phyloP scores from a whole-genome alignment of 2,888 invertebrate species.

The Xestia rhomboidea region DNA sequence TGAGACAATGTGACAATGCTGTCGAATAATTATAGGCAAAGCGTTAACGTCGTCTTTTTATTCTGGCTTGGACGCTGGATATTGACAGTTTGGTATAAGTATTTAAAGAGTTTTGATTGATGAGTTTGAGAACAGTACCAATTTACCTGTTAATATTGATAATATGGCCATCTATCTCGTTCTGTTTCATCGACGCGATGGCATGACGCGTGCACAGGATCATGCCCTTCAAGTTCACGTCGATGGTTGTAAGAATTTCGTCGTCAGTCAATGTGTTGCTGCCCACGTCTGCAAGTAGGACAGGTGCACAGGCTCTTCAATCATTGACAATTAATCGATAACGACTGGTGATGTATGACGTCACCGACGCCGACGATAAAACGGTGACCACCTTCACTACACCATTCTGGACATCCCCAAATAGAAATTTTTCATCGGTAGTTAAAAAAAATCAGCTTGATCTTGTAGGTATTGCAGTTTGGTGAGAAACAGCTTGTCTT shows the following conservation, averaged over 20 bases:
- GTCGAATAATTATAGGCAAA: background rate
- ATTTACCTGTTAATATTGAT: constrained; percentile 39
- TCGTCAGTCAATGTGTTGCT: constrained; percentile 71
- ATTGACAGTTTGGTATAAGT: too few species aligned
- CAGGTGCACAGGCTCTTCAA: background rate
- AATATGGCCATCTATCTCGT: constrained; percentile 76
- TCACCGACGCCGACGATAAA: too few species aligned
- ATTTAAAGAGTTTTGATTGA: background rate
- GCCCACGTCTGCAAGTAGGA: constrained; percentile 38
- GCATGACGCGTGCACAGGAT: constrained; percentile 86
- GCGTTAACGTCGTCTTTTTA: background rate
- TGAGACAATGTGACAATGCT: background rate
- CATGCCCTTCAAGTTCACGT: constrained; percentile 86
- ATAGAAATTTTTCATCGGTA: too few species aligned
- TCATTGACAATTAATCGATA: background rate
- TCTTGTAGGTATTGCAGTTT: too few species aligned
- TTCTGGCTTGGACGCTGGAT: background rate
- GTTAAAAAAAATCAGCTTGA: too few species aligned
- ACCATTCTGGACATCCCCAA: too few species aligned
- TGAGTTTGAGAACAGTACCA: background rate
- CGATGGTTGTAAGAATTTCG: constrained; percentile 73
- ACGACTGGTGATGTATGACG: background rate
- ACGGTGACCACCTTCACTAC: too few species aligned
- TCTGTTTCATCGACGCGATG: constrained; percentile 84
- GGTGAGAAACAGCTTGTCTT: too few species aligned